phyloP scores from a whole-genome alignment of 2,113 vertebrate genomes.

The human region DNA sequence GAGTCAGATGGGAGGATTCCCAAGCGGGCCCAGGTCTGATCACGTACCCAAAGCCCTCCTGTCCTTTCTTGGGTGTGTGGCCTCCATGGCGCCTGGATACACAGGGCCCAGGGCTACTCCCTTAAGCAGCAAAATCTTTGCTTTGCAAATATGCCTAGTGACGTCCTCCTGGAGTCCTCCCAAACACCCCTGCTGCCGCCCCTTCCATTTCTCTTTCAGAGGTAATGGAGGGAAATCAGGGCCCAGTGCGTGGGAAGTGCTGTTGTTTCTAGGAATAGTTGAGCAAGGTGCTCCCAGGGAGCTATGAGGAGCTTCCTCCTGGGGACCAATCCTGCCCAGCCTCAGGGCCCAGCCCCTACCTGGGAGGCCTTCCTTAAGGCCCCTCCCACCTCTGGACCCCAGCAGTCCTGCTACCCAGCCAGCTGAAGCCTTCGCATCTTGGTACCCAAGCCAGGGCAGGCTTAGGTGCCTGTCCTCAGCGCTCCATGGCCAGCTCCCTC shows the following conservation, averaged over 20 bases:
- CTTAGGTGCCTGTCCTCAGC: neutral
- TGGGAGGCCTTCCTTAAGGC: neutral
- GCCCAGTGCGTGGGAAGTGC: neutral
- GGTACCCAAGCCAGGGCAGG: too few relatives aligned
- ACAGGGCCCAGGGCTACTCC: neutral
- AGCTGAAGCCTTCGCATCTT: too few relatives aligned
- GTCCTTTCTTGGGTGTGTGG: too few relatives aligned
- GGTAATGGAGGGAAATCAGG: neutral
- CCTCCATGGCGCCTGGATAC: neutral
- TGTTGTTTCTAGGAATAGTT: neutral
- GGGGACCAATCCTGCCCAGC: neutral
- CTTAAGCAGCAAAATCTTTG: too few relatives aligned
- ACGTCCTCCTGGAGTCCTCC: neutral
- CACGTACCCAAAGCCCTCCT: neutral
- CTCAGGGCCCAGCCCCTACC: neutral
- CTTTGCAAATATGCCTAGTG: neutral
- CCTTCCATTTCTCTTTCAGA: neutral
- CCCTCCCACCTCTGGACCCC: neutral
- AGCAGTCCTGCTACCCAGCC: neutral
- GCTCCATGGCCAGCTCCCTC: too few relatives aligned
- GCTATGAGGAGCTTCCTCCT: neutral
- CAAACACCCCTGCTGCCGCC: rapidly evolving
- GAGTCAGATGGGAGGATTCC: neutral
- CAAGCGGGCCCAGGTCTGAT: neutral
- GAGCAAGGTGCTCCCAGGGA: too few relatives aligned